These are phyloP conservation scores for Nomada ferruginata DNA, from an alignment of 2,888 invertebrate genomes.

Conservation along the genomic window DNA sequence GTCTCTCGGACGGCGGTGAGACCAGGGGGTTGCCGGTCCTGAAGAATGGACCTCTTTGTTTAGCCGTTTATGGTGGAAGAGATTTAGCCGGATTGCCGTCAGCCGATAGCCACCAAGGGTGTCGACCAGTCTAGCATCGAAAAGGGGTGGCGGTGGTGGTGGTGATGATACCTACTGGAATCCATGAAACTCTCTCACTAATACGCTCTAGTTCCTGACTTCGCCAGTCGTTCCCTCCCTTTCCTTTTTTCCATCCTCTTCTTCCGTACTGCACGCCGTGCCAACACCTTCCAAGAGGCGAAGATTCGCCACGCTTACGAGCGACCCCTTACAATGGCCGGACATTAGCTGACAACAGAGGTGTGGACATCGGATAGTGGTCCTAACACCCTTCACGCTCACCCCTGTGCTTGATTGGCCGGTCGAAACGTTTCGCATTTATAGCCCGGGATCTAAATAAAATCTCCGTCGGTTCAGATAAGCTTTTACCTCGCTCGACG, in stretches of 20 bases:
- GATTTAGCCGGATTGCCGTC: constrained; percentile 83
- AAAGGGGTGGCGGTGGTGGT: constrained; percentile 46
- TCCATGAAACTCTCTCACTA: constrained; percentile 74
- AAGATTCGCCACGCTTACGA: constrained; percentile 76
- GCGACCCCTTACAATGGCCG: constrained; percentile 78
- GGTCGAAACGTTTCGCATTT: constrained; percentile 79
- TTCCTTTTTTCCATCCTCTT: constrained; percentile 52
- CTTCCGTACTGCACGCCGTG: constrained; percentile 48
- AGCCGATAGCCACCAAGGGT: constrained; percentile 76
- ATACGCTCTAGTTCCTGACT: constrained; percentile 73
- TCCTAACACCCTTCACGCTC: constrained; percentile 70
- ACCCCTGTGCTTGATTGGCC: constrained; percentile 74
- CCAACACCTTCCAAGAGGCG: constrained; percentile 51
- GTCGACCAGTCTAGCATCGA: constrained; percentile 56
- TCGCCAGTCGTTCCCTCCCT: constrained; percentile 53
- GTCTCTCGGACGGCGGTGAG: constrained; percentile 50
- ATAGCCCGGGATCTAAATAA: constrained; percentile 83
- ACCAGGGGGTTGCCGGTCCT: constrained; percentile 70
- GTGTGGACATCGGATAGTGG: constrained; percentile 80
- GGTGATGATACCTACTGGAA: constrained; percentile 42
- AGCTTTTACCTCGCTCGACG: constrained; percentile 52
- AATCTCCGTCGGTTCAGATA: constrained; percentile 78
- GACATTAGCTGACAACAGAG: constrained; percentile 83
- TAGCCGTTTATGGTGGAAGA: constrained; percentile 84
- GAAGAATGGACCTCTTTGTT: constrained; percentile 84